Conservation (phyloP, 2,113 vertebrate genomes). For the Campylomormyrus tamandua region DNA sequence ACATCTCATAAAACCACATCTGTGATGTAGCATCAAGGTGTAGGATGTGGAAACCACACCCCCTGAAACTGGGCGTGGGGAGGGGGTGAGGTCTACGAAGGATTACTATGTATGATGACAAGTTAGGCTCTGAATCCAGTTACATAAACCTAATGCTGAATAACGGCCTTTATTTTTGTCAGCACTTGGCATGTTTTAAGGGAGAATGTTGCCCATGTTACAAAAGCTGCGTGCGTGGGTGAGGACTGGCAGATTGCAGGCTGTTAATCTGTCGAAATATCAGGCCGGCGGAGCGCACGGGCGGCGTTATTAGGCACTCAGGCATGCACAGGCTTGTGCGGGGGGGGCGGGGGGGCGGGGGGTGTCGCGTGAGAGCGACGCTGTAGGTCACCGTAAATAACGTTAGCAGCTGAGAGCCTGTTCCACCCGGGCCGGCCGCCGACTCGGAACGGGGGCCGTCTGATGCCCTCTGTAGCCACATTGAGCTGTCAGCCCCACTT, state of each 20-base stretch:
- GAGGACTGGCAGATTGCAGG: neutral
- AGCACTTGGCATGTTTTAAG: neutral
- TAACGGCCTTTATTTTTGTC: neutral
- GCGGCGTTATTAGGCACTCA: neutral
- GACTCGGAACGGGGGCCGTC: neutral
- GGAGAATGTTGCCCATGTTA: neutral
- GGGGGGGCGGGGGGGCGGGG: too few relatives aligned
- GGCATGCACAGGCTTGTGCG: neutral
- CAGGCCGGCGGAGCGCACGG: neutral
- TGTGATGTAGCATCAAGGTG: neutral
- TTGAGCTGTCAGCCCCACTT: neutral
- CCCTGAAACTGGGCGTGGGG: neutral
- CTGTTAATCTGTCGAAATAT: neutral
- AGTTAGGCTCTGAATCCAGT: neutral
- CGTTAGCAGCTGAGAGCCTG: neutral
- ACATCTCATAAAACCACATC: neutral
- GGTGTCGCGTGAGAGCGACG: neutral
- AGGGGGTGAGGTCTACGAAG: neutral
- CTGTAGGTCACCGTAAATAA: neutral
- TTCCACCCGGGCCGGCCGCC: neutral
- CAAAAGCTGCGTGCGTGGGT: neutral
- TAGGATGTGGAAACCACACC: neutral
- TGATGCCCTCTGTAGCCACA: neutral
- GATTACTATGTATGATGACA: neutral
- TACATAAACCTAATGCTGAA: neutral